Evolutionary conservation across 2,797 vertebrate genomes (phyloP), one percentile per base, ranked within the genome.

Genomic region (Microchirus variegatus): DNA sequence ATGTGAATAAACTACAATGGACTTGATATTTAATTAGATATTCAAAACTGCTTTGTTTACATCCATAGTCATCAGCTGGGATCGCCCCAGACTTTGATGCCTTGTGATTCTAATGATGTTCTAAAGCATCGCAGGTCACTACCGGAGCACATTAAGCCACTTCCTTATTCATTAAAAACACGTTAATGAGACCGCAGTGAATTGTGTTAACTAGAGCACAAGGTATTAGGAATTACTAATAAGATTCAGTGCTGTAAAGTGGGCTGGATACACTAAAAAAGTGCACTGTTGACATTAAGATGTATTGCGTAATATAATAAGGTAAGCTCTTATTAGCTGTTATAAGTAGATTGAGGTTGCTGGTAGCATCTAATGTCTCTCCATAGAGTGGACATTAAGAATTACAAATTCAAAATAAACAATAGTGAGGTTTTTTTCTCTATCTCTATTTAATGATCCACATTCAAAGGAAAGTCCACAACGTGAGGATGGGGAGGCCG

Each of bases 121-220:
- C 54, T 77, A 63, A 82, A 75, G 71, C 75, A 75, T 80, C 70
- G 57, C 61, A 84, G 85, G 88, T 87, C 88, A 85, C 63, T 26
- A 40, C 67, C 9, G 10, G 77, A 80, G 74, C 72, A 76, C 81
- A 82, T 82, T 73, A 79, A 73, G 69, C 63, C 15, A 17, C 63
- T 68, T 74, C 78, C 74, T 75, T 83, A 83, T 84, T 87, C 81
- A 87, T 85, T 76, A 81, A 73, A 82, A 85, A 78, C 53, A 56
- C 70, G 83, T 73, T 88, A 90, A 90, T 85, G 83, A 89, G 84
- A 75, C 87, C 81, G 82, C 51, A 57, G 78, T 84, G 85, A 80
- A 73, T 85, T 78, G 65, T 73, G 61, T 68, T 82, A 89, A 91
- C 65, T 79, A 68, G 81, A 86, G 71, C 78, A 83, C 38, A 17